A percentile compares a stretch with the other conserved stretches of the same genome.
Evolutionary conservation across 64 coral and sea anemone species (phyloP).

Genomic region (Platygyra sinensis): DNA sequence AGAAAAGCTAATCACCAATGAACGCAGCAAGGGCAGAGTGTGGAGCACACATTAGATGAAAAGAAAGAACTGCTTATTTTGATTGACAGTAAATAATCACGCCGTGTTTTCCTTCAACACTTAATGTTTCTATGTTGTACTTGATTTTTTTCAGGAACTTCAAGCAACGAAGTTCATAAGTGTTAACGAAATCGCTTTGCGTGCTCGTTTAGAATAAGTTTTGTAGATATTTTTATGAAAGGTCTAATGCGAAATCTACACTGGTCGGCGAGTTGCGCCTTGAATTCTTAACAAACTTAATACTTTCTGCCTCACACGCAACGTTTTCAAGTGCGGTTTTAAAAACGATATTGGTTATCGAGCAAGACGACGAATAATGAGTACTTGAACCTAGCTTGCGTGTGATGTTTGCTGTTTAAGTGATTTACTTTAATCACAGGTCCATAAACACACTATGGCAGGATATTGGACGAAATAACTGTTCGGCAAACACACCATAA

Average conservation of each 20-base stretch:
- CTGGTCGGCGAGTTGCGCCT: no score
- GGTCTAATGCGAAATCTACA: background rate
- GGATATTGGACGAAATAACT: slow-evolving; percentile 24
- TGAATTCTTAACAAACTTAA: slow-evolving; percentile 17
- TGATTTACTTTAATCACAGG: slow-evolving; percentile 49
- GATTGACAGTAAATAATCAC: slow-evolving; percentile 70
- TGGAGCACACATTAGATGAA: slow-evolving; percentile 44
- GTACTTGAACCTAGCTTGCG: slow-evolving; percentile 35
- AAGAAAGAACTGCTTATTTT: slow-evolving; percentile 71
- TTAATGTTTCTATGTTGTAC: slow-evolving; percentile 53
- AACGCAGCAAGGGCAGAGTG: slow-evolving; percentile 29
- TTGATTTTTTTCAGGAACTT: slow-evolving; percentile 32
- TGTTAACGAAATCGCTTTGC: no score
- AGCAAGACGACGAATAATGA: slow-evolving; percentile 33
- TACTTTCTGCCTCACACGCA: slow-evolving; percentile 11
- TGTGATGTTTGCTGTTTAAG: slow-evolving; percentile 59
- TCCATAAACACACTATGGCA: slow-evolving; percentile 32
- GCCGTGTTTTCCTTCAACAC: background rate
- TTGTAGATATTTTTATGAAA: background rate
- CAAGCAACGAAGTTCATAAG: background rate
- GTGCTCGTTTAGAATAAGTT: background rate
- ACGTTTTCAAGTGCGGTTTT: slow-evolving; percentile 30
- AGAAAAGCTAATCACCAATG: slow-evolving; percentile 73
- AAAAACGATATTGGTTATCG: slow-evolving; percentile 35
- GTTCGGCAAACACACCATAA: slow-evolving; percentile 30